These are phyloP conservation scores for Meteorus sp. DNA, from an alignment of 1,140 invertebrate genomes.

Conservation along the genomic window DNA sequence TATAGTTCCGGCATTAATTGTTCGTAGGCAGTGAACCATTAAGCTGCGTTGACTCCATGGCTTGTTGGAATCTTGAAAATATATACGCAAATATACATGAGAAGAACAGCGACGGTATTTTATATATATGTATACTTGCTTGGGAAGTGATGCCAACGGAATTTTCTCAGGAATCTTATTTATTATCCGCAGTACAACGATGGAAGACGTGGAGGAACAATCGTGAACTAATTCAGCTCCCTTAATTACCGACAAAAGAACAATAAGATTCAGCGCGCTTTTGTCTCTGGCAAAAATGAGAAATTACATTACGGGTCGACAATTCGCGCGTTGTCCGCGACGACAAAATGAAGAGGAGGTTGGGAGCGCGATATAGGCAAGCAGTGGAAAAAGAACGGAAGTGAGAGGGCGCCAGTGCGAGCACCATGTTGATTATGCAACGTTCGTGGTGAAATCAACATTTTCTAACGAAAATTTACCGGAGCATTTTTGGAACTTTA, in stretches of 20 bases:
- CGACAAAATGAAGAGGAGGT: conserved; percentile 21
- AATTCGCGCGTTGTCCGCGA: conserved; percentile 23
- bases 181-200: conserved; percentile 47
- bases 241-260: conserved; percentile 58
- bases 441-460: too few species aligned
- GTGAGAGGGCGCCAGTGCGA: conserved; percentile 23
- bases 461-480: too few species aligned
- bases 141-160: conserved; percentile 31
- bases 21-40: conserved; percentile 35
- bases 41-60: background rate
- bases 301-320: conserved; percentile 53
- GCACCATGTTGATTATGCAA: too few species aligned
- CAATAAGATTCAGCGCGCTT: conserved; percentile 57
- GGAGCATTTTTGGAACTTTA: too few species aligned
- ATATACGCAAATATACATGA: background rate
- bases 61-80: conserved; percentile 30
- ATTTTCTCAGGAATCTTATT: conserved; percentile 57
- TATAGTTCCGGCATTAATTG: too few species aligned
- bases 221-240: conserved; percentile 50
- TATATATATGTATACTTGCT: background rate
- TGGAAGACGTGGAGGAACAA: conserved; percentile 22
- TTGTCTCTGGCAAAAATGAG: conserved; percentile 57
- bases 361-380: too few species aligned
- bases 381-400: conserved; percentile 54
- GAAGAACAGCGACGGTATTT: background rate